These are phyloP conservation scores for Lepidurus couesii DNA, from an alignment of 1,140 invertebrate species.

Conservation along the genomic window DNA sequence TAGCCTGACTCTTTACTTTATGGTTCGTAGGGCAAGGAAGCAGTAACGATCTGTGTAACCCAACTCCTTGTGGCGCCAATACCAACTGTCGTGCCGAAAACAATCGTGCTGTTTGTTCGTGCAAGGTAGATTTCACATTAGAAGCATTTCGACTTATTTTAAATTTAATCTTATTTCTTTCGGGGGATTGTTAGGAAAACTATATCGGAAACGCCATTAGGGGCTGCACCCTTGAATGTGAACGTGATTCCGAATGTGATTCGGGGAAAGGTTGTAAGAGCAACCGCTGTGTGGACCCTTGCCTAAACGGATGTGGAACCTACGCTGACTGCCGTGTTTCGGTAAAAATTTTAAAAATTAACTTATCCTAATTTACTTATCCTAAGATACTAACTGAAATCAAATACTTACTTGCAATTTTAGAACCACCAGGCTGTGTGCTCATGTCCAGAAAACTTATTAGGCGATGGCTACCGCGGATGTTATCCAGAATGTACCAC, in stretches of 20 bases:
- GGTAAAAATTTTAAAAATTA: background rate
- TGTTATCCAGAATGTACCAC: slow-evolving; percentile 44
- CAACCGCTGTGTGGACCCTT: slow-evolving; percentile 35
- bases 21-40: slow-evolving; percentile 33
- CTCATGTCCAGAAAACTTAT: slow-evolving; percentile 60
- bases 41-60: slow-evolving; percentile 68
- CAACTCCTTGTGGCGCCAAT: slow-evolving; percentile 69
- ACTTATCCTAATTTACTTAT: background rate
- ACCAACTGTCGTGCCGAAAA: slow-evolving; percentile 69
- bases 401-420: slow-evolving; percentile 1
- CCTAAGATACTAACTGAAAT: background rate
- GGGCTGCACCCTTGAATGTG: slow-evolving; percentile 72
- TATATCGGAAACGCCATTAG: slow-evolving; percentile 64
- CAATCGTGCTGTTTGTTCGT: slow-evolving; percentile 69
- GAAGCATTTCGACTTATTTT: too few species aligned
- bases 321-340: slow-evolving; percentile 34
- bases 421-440: slow-evolving; percentile 52
- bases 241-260: slow-evolving; percentile 64
- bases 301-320: slow-evolving; percentile 29
- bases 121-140: slow-evolving; percentile 39
- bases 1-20: slow-evolving; percentile 20
- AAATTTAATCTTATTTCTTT: slow-evolving; percentile 43
- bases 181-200: slow-evolving; percentile 51
- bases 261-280: slow-evolving; percentile 34
- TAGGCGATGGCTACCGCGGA: slow-evolving; percentile 44